Percentiles rank a stretch among this genome's conserved stretches.
phyloP scores from a whole-genome alignment of 2,888 invertebrate genomes.

The Stenichneumon culpator region DNA sequence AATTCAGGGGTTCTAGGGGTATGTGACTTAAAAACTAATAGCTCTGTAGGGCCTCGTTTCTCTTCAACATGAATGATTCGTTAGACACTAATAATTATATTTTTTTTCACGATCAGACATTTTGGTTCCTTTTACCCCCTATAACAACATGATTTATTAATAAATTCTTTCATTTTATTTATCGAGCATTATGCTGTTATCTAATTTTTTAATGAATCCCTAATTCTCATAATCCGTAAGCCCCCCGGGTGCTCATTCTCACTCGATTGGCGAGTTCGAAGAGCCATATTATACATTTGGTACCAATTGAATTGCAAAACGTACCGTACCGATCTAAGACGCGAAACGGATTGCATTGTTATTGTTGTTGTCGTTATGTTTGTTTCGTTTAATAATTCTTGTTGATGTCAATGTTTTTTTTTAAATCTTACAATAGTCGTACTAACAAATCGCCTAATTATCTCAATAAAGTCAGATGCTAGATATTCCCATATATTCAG shows the following conservation, averaged over 20 bases:
- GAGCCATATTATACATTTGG: slow-evolving; percentile 59
- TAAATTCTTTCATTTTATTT: slow-evolving; percentile 63
- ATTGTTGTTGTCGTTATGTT: slow-evolving; percentile 47
- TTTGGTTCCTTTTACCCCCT: slow-evolving; percentile 71
- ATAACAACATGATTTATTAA: slow-evolving; percentile 72
- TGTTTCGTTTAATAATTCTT: slow-evolving; percentile 42
- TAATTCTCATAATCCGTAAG: slow-evolving; percentile 38
- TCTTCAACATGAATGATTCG: slow-evolving; percentile 71
- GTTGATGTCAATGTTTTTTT: slow-evolving; percentile 19
- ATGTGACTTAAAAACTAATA: slow-evolving; percentile 75
- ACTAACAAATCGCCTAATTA: slow-evolving; percentile 73
- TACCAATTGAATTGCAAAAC: slow-evolving; percentile 67
- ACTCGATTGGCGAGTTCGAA: slow-evolving; percentile 28
- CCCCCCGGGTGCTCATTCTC: slow-evolving; percentile 2
- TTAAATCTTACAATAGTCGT: slow-evolving; percentile 61
- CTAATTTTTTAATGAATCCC: slow-evolving; percentile 22
- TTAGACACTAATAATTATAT: slow-evolving; percentile 72
- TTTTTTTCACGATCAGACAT: slow-evolving; percentile 64
- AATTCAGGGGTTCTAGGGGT: slow-evolving; percentile 2
- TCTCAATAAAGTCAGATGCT: slow-evolving; percentile 70
- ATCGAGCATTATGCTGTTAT: slow-evolving; percentile 53
- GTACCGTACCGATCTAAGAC: slow-evolving; percentile 61
- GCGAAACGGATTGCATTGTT: slow-evolving; percentile 65
- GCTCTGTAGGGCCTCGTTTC: slow-evolving; percentile 75
- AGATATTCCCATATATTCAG: slow-evolving; percentile 68